A percentile compares a stretch with the other conserved stretches of the same genome.
phyloP scores from a whole-genome alignment of 2,113 vertebrate species.

The Rhinopomastus cyanomelas region DNA sequence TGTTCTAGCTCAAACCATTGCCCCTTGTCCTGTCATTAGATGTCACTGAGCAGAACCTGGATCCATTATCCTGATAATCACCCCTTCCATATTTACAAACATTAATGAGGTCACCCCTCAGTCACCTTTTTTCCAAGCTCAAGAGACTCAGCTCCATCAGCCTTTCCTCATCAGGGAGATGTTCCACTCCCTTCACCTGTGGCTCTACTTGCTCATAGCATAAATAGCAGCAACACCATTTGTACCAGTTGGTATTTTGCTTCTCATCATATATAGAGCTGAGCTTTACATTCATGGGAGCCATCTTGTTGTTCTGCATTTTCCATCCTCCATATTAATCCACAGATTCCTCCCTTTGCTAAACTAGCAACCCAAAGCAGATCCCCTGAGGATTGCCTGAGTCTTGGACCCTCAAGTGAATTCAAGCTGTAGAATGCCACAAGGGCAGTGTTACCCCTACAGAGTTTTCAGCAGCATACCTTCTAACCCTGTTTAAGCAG shows the following conservation, averaged over 20 bases:
- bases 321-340: background rate
- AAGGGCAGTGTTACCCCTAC: background rate
- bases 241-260: background rate
- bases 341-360: background rate
- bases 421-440: background rate
- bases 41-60: too few relatives aligned
- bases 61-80: too few relatives aligned
- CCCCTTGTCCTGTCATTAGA: too few relatives aligned
- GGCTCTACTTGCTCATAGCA: background rate
- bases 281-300: background rate
- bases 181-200: too few relatives aligned
- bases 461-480: background rate
- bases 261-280: background rate
- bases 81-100: too few relatives aligned
- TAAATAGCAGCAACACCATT: background rate
- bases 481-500: constrained; percentile 13
- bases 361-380: background rate
- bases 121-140: too few relatives aligned
- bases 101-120: too few relatives aligned
- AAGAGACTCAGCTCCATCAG: too few relatives aligned
- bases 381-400: background rate
- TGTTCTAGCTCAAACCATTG: too few relatives aligned
- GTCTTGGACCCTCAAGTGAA: background rate
- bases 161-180: too few relatives aligned
- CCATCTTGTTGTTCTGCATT: background rate